Conservation (phyloP, 1,140 invertebrate species). For the Drosophila pallidifrons region DNA sequence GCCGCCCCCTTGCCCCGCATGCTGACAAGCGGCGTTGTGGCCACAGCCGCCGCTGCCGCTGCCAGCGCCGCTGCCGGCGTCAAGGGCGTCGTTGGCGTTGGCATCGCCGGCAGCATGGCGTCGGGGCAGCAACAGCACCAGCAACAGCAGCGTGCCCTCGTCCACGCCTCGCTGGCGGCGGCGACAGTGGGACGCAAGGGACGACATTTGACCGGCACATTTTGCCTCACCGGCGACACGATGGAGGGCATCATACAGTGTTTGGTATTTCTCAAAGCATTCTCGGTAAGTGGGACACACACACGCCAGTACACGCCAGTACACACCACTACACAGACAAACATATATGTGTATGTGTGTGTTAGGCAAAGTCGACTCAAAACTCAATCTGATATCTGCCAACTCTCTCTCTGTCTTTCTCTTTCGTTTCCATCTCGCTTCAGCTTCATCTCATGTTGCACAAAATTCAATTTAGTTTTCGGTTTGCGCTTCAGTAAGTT, state of each 20-base stretch:
- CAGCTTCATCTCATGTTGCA: slow-evolving; percentile 48
- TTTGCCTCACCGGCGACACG: slow-evolving; percentile 94
- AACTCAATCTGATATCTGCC: slow-evolving; percentile 27
- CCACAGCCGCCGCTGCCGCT: slow-evolving; percentile 86
- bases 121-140: slow-evolving; percentile 85
- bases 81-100: slow-evolving; percentile 85
- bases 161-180: slow-evolving; percentile 91
- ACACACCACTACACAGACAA: slow-evolving; percentile 1
- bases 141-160: slow-evolving; percentile 88
- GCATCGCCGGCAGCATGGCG: slow-evolving; percentile 73
- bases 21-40: slow-evolving; percentile 87
- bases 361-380: slow-evolving; percentile 6
- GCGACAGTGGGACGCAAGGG: slow-evolving; percentile 90
- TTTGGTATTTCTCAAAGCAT: slow-evolving; percentile 95
- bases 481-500: slow-evolving; percentile 75
- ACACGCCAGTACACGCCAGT: too few species aligned
- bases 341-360: not conserved
- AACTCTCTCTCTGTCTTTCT: not conserved
- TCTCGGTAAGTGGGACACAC: slow-evolving; percentile 90
- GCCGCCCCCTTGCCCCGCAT: slow-evolving; percentile 88
- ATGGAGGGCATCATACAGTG: slow-evolving; percentile 97
- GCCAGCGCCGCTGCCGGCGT: slow-evolving; percentile 81
- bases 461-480: slow-evolving; percentile 79
- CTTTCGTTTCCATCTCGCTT: slow-evolving; percentile 11
- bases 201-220: slow-evolving; percentile 93